Evolutionary conservation across 2,113 vertebrate species (phyloP), one percentile per base, ranked within the genome.

Genomic region (Dicrurus megarhynchus): DNA sequence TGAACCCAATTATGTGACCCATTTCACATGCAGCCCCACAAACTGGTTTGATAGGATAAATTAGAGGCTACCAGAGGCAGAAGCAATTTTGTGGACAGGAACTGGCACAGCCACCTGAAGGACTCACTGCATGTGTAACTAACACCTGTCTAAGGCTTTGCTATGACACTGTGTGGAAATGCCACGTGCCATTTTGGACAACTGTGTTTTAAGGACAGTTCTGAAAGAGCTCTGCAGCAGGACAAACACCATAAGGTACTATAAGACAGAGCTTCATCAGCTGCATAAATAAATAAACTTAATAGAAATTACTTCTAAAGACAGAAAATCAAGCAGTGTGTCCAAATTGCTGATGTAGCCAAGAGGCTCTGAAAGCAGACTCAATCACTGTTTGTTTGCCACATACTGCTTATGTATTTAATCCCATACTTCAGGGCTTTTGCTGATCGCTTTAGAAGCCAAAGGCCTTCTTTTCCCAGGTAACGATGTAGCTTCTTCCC

Each of bases 11-110:
- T 94, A 84, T 6, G 1, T 28, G 90, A 67, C 46, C 84, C 84
- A 89, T 47, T 71, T 59, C 42, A 64, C 16, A 50, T 5, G 12
- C 50, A 81, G 73, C 60, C 60, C 69, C 52, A 94, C 80, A 84
- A 84, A 94, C 90, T 87, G 78, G 92, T 96, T 81, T 81, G 87
- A 86, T 84, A 28, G 84, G 80, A 57, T 76, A 92, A 95, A 90
- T 92, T 55, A 92, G 63, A 88, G 79, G 63, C 67, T 55, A 80
- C 59, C 73, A 77, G 55, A 42, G 41, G 35, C 1, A 2, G 4
- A 44, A 83, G 70, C 65, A 79, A 49, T 49, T 82, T 63, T 60
- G 44, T 68, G 83, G 70, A 57, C 2, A 83, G 86, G 85, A 95
- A 92, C 63, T 88, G 63, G 91, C 59, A 56, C 11, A 49, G 93